These are phyloP conservation scores for Drosophila yooni DNA, from an alignment of 2,888 invertebrate genomes.

Conservation along the genomic window DNA sequence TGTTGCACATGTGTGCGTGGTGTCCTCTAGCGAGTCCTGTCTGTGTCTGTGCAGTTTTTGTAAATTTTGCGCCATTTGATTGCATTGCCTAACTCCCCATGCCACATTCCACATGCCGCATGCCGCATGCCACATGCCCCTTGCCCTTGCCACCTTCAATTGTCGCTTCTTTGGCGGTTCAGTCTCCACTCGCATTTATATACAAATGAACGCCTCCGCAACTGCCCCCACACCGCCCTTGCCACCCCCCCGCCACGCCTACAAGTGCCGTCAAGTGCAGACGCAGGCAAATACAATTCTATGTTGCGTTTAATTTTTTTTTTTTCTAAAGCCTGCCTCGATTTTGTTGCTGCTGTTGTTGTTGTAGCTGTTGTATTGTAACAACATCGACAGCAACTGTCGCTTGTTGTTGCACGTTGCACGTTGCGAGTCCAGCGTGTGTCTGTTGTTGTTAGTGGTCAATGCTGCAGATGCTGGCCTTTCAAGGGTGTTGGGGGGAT, in stretches of 20 bases:
- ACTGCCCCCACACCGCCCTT: slow-evolving; percentile 16
- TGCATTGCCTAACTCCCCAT: slow-evolving; percentile 65
- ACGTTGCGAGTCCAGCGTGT: slow-evolving; percentile 41
- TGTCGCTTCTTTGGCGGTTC: slow-evolving; percentile 75
- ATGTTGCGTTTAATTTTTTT: slow-evolving; percentile 30
- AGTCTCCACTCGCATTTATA: slow-evolving; percentile 58
- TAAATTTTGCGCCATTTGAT: slow-evolving; percentile 80
- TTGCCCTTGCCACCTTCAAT: slow-evolving; percentile 57
- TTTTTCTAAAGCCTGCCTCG: slow-evolving; percentile 8
- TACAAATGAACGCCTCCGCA: slow-evolving; percentile 80
- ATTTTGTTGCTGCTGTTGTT: slow-evolving; percentile 35
- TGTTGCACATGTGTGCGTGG: slow-evolving; percentile 31
- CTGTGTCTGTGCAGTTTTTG: slow-evolving; percentile 67
- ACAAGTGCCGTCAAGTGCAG: slow-evolving; percentile 67
- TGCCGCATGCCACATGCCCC: background rate
- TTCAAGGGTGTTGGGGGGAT: background rate
- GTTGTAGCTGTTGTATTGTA: slow-evolving; percentile 46
- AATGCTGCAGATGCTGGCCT: slow-evolving; percentile 13
- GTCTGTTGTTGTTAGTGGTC: slow-evolving; percentile 47
- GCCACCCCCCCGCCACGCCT: slow-evolving; percentile 33
- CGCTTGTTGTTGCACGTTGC: slow-evolving; percentile 50
- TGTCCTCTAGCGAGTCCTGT: slow-evolving; percentile 13
- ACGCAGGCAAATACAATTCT: slow-evolving; percentile 77
- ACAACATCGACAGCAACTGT: slow-evolving; percentile 73
- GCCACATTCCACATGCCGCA: background rate